These are phyloP conservation scores for Microctenopoma steveboyesi DNA, from an alignment of 2,797 vertebrate genomes.

Conservation along the genomic window DNA sequence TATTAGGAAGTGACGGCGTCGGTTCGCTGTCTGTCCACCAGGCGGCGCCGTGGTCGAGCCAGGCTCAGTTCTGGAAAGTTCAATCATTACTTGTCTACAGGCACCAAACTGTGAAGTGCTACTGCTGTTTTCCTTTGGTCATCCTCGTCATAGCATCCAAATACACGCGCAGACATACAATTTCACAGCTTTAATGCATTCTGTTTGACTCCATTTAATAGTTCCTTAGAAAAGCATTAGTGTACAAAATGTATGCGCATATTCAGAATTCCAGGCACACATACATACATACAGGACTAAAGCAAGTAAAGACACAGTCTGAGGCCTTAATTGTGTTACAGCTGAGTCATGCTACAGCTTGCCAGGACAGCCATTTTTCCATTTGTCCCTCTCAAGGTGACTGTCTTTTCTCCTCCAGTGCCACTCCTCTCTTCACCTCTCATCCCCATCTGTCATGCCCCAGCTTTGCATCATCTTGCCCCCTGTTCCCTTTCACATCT, in stretches of 20 bases:
- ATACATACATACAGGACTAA: constrained; percentile 3
- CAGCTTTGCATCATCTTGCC: constrained; percentile 26
- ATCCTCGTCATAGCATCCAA: neutral
- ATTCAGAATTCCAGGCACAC: neutral
- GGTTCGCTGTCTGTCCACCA: constrained; percentile 32
- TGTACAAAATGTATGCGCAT: neutral
- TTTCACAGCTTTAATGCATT: neutral
- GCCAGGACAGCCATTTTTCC: constrained; percentile 71
- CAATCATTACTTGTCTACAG: constrained; percentile 13
- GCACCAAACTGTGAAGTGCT: neutral
- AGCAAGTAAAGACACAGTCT: constrained; percentile 44
- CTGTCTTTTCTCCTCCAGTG: constrained; percentile 50
- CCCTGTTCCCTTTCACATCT: constrained; percentile 12
- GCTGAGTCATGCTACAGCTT: constrained; percentile 76
- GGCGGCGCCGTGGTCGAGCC: constrained; percentile 35
- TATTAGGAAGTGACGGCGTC: neutral
- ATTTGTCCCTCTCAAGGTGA: constrained; percentile 75
- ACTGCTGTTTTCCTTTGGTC: neutral
- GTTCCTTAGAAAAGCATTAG: neutral
- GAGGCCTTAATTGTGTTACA: constrained; percentile 56
- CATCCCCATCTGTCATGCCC: constrained; percentile 21
- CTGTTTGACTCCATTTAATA: neutral
- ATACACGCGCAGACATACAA: constrained; percentile 2
- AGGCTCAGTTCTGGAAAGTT: constrained; percentile 55
- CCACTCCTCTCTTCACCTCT: constrained; percentile 20